Evolutionary conservation across 1,140 invertebrate genomes (phyloP), one percentile per base, ranked within the genome.

Genomic region (Oscheius sp.): DNA sequence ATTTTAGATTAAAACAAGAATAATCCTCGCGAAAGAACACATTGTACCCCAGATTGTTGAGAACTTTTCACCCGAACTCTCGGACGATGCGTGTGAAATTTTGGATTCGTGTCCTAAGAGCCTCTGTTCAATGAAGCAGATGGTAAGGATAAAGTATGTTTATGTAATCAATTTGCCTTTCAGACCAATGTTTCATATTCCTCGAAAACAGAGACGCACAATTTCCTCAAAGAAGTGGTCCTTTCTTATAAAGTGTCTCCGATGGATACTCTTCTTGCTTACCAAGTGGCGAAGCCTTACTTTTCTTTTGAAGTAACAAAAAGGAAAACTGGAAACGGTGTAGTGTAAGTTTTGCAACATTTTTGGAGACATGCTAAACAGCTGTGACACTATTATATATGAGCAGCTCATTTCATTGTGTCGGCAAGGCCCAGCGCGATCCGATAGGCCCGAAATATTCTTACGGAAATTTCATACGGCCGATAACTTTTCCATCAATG

Each of bases 271-370:
- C 26, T 71, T 2, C 38, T 71, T 15, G 59, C 46, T 2, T 71
- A 64, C 38, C 69, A 71, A 20, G 59, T 49, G 20, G 10, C 69
- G 1, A 71, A 71, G 26, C 69, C 69, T 18, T 71, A 71, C 26
- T 71, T 71, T 18, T 63, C 35, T n/a, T 71, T 71, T 52, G 69
- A 71, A 31, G 52, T 35, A 2, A 63, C 59, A 38, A 71, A 71
- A 29, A 13, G 69, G 28, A 71, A 71, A 52, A 71, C 69, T 1
- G 69, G 59, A 0, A 63, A 31, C 23, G 29, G 29, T 7, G 23
- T 63, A 10, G 52, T 71, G 58, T 70, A 26, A 68, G 52, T 35
- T 29, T 13, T 29, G 31, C 2, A 62, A 20, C 3, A 3, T n/a
- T n/a, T n/a, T n/a, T n/a, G n/a, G n/a, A n/a, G n/a, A n/a, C n/a